These are phyloP conservation scores for Python bivittatus DNA, from an alignment of 2,113 vertebrate genomes.

Conservation along the genomic window DNA sequence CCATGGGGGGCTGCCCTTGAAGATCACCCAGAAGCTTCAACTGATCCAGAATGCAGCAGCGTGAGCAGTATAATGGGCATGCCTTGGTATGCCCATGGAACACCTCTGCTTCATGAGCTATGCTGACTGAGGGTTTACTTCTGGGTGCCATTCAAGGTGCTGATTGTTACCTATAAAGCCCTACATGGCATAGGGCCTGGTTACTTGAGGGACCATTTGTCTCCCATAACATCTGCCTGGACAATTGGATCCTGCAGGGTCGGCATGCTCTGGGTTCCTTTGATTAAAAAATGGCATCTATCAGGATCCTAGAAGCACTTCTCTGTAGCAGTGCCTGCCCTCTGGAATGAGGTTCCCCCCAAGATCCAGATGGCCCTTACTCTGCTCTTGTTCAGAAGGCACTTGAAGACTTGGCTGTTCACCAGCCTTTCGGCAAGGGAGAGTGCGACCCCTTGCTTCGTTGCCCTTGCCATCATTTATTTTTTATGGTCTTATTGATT, in stretches of 20 bases:
- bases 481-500: not conserved
- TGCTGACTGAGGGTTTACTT: not conserved
- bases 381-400: not conserved
- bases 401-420: not conserved
- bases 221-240: not conserved
- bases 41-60: not conserved
- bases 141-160: not conserved
- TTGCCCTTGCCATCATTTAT: not conserved
- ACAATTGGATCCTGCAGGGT: not conserved
- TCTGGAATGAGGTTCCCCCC: not conserved
- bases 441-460: not conserved
- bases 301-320: not conserved
- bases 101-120: not conserved
- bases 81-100: not conserved
- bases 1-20: not conserved
- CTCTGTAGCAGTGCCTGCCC: not conserved
- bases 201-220: not conserved
- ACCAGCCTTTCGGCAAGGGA: not conserved
- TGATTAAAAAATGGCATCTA: not conserved
- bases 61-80: not conserved
- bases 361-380: not conserved
- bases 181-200: not conserved
- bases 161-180: not conserved
- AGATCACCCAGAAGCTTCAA: not conserved
- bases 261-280: not conserved